Evolutionary conservation across 2,888 invertebrate species (phyloP), one percentile per base, ranked within the genome.

Genomic region (Phasia obesa): DNA sequence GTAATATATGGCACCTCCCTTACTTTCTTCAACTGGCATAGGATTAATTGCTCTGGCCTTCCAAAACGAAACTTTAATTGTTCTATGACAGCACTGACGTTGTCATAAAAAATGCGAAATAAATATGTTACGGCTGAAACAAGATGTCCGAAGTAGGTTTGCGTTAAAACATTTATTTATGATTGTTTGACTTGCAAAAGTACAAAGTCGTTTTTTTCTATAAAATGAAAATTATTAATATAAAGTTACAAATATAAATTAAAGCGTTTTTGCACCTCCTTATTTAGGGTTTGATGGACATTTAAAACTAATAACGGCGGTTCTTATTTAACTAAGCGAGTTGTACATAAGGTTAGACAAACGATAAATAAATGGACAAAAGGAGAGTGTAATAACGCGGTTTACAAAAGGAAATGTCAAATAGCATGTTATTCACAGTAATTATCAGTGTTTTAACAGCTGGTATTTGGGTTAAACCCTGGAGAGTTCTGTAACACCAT

Each of bases 1-100:
- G 42, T 25, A 7, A 85, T 82, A 11, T 57, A 27, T 0, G 70
- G 25, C 15, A 85, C n/a, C 7, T 83, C 70, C 2, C 62, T 80
- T 7, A 84, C 74, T 47, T 84, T 73, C 7, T 42, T 75, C n/a
- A 84, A 15, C 47, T 84, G 85, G 27, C 81, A 82, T 13, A 70
- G 31, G 4, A 85, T 80, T 0, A 85, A 62, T 19, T 73, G 79
- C 2, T 79, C 71, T 25, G 75, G 67, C 5, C 81, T 42, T 15
- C 75, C 81, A 64, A 75, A 81, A 23, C 77, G 44, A 57, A 75
- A 75, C 27, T 71, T 73, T 27, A 79, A 51, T 55, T 83, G 75
- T 4, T 83, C 83, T 2, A 83, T 59, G 4, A 55, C 53, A 35
- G 55, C 75, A 57, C 19, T 13, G 15, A 38, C 15, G 25, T 76